Base-by-base conservation (phyloP, 1,140 invertebrate species). In the Sweltsa coloradensis region DNA sequence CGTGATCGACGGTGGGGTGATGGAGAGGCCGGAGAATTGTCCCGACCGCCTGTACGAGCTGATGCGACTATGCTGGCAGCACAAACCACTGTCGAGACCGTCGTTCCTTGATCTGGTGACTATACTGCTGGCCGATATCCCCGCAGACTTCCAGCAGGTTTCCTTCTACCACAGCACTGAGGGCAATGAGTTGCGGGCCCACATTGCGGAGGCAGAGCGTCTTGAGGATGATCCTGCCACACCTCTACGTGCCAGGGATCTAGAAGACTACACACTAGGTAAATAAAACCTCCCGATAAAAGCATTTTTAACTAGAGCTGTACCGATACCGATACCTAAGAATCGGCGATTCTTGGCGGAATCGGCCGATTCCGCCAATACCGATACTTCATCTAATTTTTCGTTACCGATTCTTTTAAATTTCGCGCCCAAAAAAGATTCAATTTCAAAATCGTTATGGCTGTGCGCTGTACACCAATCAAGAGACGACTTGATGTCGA, bases 11-110 rank as follows among this genome's bases (percentile, higher is more conserved):
- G 89, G 89, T 7, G 85, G 85, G 22, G 79, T 91, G 18, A 93
- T 97, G 89, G 85, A 91, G 58, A 76, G 80, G 43, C 94, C 94
- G 1, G 88, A 91, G 60, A 88, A 92, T 58, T 97, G 94, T 70
- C 91, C 92, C 1, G 84, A 92, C 49, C 76, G 82, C 54, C 66
- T 97, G 55, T 93, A 89, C 63, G 69, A 79, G 41, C 64, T 97
- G 25, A 97, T 98, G 94, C 72, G 79, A 46, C 67, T 72, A 34
- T 96, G 90, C 58, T 98, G 93, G 93, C 74, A 78, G 54, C 83
- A 84, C 58, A 79, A 84, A 56, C 74, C 84, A 5, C 69, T 71
- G 21, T 66, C 69, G 21, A 67, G 93, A 41, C 92, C 92, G 14
- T 79, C 81, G 45, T 97, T 97, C 66, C 70, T 88, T 43, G 79